Base-by-base conservation (phyloP, 2,113 vertebrate species). In the Corynorhinus townsendii region DNA sequence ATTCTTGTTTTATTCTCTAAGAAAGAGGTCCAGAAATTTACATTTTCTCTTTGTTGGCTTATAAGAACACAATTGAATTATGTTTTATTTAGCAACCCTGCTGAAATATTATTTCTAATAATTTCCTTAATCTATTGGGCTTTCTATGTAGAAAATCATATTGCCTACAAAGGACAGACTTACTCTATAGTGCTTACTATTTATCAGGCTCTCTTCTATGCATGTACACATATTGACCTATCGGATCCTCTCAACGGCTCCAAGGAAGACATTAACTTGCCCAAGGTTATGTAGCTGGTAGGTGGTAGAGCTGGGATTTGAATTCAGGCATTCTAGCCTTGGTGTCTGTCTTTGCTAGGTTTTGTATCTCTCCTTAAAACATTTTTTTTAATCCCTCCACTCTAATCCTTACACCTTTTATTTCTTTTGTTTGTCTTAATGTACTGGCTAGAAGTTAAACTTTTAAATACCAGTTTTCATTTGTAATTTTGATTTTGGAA, bases 401-500 rank as follows among this genome's bases (percentile, higher is more conserved):
- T 84, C 33, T 38, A 92, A 52, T 64, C 85, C 45, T 96, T 89
- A 66, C 11, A 85, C 28, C 20, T 86, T 89, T 66, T 90, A 19
- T 96, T 95, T 79, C 62, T 77, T 90, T 85, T 80, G 35, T 59
- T 90, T 87, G 40, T 92, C 26, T 93, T 47, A 77, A 35, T 79
- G n/a, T 95, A 49, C 54, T 93, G 81, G 56, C 85, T 49, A 69
- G 66, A 66, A 93, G 43, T 87, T 89, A 68, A 89, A 47, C 86
- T 90, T 97, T 87, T 88, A 90, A 90, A 93, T 77, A 81, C 28
- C 19, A 86, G 35, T 84, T 71, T 94, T 96, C 19, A 64, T 73
- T 92, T 96, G 19, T 84, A 92, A 84, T 86, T 95, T 92, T 94
- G 59, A 71, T 91, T 92, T 93, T 96, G 85, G 71, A 95, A 94